Evolutionary conservation across 2,888 invertebrate species (phyloP).

Genomic region (Ptychoptera albimana): DNA sequence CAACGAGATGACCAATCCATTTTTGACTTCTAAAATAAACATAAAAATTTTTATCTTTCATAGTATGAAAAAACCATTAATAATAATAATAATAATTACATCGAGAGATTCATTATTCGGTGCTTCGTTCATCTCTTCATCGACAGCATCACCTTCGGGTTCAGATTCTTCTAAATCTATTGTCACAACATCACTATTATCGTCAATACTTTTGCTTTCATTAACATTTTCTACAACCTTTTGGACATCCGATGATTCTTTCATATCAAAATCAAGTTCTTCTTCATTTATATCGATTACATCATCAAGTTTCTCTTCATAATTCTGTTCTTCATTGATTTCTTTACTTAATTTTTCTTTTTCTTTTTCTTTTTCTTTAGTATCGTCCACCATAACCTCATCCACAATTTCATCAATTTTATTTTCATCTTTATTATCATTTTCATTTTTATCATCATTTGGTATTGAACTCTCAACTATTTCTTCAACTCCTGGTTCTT

Average conservation of each 20-base stretch:
- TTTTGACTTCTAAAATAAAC: constrained; percentile 10
- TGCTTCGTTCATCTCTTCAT: neutral
- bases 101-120: neutral
- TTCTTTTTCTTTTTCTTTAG: constrained; percentile 26
- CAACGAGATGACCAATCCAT: constrained; percentile 26
- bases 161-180: neutral
- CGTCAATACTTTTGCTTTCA: neutral
- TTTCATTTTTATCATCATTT: neutral
- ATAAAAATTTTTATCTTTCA: neutral
- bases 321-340: neutral
- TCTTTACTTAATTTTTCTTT: constrained; percentile 25
- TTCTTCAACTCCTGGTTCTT: neutral
- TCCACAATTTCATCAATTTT: constrained; percentile 1
- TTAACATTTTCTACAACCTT: constrained; percentile 13
- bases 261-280: constrained; percentile 27
- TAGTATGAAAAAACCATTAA: neutral
- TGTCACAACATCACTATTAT: too few species aligned
- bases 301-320: constrained; percentile 14
- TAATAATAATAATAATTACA: too few species aligned
- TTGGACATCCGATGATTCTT: constrained; percentile 21
- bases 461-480: neutral
- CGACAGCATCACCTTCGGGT: neutral
- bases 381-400: constrained; percentile 5
- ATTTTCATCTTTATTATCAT: constrained; percentile 6
- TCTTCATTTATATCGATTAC: constrained; percentile 28